phyloP scores from a whole-genome alignment of 2,888 invertebrate species.

The Lasioglossum oenotherae region DNA sequence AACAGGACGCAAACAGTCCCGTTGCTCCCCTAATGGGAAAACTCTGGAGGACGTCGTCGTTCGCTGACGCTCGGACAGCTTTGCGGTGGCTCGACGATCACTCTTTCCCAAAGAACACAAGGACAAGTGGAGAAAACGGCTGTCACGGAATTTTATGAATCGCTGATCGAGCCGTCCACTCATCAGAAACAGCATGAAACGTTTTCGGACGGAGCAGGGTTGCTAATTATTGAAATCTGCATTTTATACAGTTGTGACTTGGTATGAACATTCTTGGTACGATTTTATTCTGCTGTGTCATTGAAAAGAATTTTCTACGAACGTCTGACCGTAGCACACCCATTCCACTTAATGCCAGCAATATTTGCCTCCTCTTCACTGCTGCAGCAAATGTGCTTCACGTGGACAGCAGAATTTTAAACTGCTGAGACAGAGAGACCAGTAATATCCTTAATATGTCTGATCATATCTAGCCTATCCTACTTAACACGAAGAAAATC shows the following conservation, averaged over 20 bases:
- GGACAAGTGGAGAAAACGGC: background rate
- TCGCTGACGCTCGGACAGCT: constrained; percentile 2
- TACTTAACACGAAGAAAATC: background rate
- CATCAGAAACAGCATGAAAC: too few species aligned
- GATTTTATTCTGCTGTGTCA: background rate
- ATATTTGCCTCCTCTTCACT: background rate
- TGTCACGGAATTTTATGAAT: background rate
- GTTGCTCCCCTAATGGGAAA: constrained; percentile 57
- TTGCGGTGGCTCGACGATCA: background rate
- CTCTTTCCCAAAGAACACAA: background rate
- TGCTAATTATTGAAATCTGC: background rate
- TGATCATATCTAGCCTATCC: background rate
- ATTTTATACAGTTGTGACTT: background rate
- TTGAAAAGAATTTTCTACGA: background rate
- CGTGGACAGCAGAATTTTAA: background rate
- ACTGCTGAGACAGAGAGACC: background rate
- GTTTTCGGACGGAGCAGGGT: background rate
- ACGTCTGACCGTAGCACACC: background rate
- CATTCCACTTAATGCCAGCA: background rate
- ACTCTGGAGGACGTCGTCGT: constrained; percentile 46
- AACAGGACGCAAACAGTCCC: constrained; percentile 35
- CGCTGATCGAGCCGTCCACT: background rate
- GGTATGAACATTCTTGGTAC: background rate
- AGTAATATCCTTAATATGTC: background rate
- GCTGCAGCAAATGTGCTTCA: background rate